Evolutionary conservation across 2,888 invertebrate genomes (phyloP).

Genomic region (Trichogramma dendrolimi): DNA sequence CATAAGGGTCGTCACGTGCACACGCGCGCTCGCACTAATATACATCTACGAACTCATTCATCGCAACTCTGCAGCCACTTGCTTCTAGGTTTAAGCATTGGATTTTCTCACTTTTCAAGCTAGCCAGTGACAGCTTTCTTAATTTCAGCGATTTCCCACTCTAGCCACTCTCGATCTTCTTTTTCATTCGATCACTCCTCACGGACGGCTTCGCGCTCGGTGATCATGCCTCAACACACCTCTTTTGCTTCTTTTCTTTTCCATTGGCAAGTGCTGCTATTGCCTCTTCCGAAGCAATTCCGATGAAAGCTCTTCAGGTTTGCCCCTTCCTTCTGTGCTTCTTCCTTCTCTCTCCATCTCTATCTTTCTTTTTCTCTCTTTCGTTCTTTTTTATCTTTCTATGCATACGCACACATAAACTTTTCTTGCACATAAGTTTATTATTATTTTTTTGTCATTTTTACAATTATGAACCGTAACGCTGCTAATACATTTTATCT

Average conservation of each 20-base stretch:
- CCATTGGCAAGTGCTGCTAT: background rate
- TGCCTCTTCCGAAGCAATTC: slow-evolving; percentile 12
- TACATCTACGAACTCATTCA: too few species aligned
- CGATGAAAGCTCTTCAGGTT: slow-evolving; percentile 20
- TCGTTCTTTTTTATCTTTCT: background rate
- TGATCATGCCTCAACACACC: slow-evolving; percentile 9
- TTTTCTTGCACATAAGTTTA: too few species aligned
- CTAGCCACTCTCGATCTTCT: slow-evolving; percentile 19
- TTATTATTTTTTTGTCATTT: too few species aligned
- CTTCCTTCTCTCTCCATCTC: background rate
- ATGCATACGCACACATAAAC: too few species aligned
- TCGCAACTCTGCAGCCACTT: too few species aligned
- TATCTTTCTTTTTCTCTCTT: background rate
- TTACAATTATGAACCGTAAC: too few species aligned
- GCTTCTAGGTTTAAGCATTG: slow-evolving; percentile 20
- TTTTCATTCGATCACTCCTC: slow-evolving; percentile 20
- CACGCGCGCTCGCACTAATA: too few species aligned
- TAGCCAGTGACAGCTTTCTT: slow-evolving; percentile 33
- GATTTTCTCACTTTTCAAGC: slow-evolving; percentile 23
- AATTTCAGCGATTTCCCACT: slow-evolving; percentile 27
- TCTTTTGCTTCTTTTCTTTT: background rate
- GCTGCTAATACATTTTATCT: too few species aligned
- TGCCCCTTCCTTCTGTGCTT: background rate
- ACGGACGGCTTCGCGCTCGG: slow-evolving; percentile 2
- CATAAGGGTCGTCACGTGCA: too few species aligned